Evolutionary conservation across 2,113 vertebrate species (phyloP).

Genomic region (Peromyscus californicus): DNA sequence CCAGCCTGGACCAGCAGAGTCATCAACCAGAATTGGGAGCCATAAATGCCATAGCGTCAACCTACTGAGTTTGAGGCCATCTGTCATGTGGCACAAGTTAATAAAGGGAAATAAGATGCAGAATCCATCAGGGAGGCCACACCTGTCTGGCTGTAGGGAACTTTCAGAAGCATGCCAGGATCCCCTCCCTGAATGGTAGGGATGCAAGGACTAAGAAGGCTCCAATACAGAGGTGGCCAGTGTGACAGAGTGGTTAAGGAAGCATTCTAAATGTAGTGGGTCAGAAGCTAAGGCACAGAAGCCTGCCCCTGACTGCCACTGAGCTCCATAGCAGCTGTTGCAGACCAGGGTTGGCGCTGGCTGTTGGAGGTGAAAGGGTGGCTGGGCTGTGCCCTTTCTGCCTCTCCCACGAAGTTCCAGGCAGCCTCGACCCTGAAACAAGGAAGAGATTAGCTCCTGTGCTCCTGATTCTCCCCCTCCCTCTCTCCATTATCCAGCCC

Average conservation of each 20-base stretch:
- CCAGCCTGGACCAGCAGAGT: not conserved
- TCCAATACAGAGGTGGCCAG: not conserved
- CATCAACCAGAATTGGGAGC: not conserved
- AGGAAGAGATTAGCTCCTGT: conserved; percentile 9
- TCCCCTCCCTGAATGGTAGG: not conserved
- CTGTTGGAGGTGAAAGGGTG: not conserved
- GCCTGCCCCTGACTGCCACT: not conserved
- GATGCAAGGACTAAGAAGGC: not conserved
- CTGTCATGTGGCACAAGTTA: not conserved
- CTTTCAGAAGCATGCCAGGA: not conserved
- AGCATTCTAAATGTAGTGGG: not conserved
- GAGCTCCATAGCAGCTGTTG: not conserved
- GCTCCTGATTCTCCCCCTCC: not conserved
- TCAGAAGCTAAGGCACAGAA: not conserved
- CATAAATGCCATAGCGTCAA: not conserved
- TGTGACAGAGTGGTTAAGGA: not conserved
- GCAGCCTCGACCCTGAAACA: not conserved
- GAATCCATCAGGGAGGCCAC: not conserved
- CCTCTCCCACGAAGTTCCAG: not conserved
- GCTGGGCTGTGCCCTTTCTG: not conserved
- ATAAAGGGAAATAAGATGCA: not conserved
- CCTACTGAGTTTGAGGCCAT: not conserved
- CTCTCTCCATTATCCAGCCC: not conserved
- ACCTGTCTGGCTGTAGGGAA: not conserved
- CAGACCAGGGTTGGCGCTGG: not conserved